phyloP scores from a whole-genome alignment of 1,140 invertebrate species.

The Heliothis subflexa region DNA sequence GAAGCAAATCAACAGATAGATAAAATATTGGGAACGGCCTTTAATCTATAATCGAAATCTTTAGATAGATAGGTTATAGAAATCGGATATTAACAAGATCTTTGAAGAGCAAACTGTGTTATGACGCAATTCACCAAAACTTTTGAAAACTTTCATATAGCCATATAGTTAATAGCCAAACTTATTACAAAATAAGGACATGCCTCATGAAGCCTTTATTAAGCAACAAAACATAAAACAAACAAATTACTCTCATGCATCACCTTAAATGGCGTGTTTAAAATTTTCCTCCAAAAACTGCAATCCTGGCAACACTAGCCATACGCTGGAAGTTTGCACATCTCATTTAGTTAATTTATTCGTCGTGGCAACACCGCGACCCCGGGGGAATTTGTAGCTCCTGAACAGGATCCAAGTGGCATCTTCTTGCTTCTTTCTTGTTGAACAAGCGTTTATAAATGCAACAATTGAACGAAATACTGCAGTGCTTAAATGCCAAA shows the following conservation, averaged over 20 bases:
- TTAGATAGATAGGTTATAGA: no score
- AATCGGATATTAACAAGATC: no score
- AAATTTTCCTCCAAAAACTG: constrained; percentile 36
- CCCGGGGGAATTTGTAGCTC: constrained; percentile 2
- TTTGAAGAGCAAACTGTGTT: no score
- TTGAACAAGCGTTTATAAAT: constrained; percentile 10
- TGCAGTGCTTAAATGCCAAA: background rate
- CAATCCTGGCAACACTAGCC: constrained; percentile 20
- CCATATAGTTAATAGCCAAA: no score
- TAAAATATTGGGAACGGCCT: no score
- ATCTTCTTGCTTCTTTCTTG: constrained; percentile 21
- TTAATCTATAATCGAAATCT: no score
- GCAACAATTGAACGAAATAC: background rate
- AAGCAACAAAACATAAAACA: constrained; percentile 17
- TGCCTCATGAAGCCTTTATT: no score
- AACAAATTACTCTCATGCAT: constrained; percentile 26
- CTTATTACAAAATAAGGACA: no score
- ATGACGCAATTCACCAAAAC: no score
- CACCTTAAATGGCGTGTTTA: constrained; percentile 31
- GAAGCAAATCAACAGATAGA: no score
- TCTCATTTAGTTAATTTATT: constrained; percentile 43
- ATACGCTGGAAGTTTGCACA: constrained; percentile 28
- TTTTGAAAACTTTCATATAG: no score
- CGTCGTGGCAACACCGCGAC: constrained; percentile 28
- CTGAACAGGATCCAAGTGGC: constrained; percentile 1